Evolutionary conservation across 2,797 vertebrate genomes (phyloP).

Genomic region (Pogoniulus pusillus): DNA sequence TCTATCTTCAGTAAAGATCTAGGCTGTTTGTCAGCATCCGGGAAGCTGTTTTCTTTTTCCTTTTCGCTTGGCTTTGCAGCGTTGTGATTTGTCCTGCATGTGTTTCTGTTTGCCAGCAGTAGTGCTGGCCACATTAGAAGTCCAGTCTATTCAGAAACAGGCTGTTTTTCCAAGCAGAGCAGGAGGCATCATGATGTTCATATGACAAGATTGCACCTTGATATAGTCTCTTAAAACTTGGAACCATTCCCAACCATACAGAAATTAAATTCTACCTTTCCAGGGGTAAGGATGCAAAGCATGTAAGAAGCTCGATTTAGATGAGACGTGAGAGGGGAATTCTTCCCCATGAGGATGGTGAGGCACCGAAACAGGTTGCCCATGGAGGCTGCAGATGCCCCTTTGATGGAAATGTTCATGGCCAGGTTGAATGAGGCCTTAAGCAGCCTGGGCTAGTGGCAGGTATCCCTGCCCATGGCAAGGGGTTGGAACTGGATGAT

Average conservation of each 20-base stretch:
- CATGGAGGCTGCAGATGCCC: no score
- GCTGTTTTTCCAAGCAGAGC: neutral
- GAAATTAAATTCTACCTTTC: neutral
- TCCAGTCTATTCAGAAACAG: no score
- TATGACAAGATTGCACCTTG: neutral
- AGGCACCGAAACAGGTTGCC: no score
- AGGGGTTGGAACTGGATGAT: no score
- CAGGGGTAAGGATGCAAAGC: no score
- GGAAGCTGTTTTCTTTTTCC: neutral
- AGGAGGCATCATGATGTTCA: neutral
- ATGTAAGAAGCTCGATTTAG: no score
- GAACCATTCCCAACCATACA: neutral
- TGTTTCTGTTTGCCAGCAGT: accelerated
- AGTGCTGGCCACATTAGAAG: neutral
- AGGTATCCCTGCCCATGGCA: no score
- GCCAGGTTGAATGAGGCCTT: no score
- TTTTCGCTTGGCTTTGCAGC: neutral
- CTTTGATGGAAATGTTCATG: no score
- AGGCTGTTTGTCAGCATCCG: neutral
- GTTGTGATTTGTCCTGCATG: neutral
- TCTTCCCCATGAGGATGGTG: no score
- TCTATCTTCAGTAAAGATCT: neutral
- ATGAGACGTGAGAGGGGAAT: no score
- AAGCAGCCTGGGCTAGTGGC: no score
- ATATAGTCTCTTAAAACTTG: neutral